These are phyloP conservation scores for Patiria pectinifera DNA, from an alignment of 53 echinoderm and acorn worm genomes.

Conservation along the genomic window DNA sequence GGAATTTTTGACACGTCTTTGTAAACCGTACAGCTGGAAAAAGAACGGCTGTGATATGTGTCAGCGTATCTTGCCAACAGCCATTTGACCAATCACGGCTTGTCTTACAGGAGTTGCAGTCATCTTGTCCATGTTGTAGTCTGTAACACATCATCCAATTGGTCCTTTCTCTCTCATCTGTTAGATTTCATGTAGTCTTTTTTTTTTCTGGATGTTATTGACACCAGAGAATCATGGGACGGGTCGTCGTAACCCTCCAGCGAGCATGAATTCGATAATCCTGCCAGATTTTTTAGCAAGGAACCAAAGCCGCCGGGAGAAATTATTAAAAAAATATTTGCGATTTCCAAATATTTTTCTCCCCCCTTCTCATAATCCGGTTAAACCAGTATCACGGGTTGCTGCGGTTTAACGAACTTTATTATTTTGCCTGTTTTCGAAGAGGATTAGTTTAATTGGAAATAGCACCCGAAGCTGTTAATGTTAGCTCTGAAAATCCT, in stretches of 20 bases:
- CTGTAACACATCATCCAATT: not conserved
- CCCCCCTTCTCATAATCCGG: not conserved
- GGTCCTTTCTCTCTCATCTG: not conserved
- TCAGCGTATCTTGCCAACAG: not conserved
- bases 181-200: not conserved
- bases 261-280: not conserved
- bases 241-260: not conserved
- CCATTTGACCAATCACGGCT: not conserved
- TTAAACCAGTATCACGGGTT: not conserved
- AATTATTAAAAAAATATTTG: not conserved
- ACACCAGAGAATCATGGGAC: not conserved
- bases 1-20: not conserved
- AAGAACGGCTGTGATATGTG: not conserved
- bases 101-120: not conserved
- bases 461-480: slow-evolving; percentile 52
- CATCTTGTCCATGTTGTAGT: not conserved
- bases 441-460: slow-evolving; percentile 53
- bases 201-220: not conserved
- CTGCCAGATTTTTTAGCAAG: not conserved
- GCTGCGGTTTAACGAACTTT: not conserved
- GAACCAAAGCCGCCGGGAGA: not conserved
- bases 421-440: not conserved
- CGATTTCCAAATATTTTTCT: not conserved
- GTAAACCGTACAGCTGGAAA: not conserved
- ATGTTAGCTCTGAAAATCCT: not conserved